These are phyloP conservation scores for Drosophila grimshawi DNA, from an alignment of 1,140 invertebrate genomes.

Conservation along the genomic window DNA sequence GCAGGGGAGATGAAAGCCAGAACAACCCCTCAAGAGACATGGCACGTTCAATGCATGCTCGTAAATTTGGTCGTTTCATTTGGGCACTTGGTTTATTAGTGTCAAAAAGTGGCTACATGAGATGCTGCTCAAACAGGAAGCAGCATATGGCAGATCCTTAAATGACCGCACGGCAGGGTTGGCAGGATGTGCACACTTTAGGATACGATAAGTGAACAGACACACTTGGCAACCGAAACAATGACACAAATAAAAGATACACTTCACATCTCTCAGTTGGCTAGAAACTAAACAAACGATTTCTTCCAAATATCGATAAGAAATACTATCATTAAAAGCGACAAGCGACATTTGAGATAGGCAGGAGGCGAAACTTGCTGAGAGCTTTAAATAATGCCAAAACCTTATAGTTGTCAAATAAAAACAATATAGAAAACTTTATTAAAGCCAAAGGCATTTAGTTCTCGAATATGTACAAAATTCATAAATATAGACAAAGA, in stretches of 20 bases:
- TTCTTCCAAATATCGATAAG: too few species aligned
- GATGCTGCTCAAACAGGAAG: slow-evolving; percentile 40
- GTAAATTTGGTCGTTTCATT: slow-evolving; percentile 27
- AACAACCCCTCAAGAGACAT: slow-evolving; percentile 5
- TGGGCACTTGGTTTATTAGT: slow-evolving; percentile 45
- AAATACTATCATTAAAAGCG: too few species aligned
- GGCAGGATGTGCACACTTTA: background rate
- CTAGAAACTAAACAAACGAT: too few species aligned
- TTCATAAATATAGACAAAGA: too few species aligned
- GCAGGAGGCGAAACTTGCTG: too few species aligned
- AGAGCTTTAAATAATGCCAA: too few species aligned
- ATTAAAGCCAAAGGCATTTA: too few species aligned
- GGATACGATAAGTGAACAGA: background rate
- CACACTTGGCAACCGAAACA: background rate
- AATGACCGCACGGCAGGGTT: slow-evolving; percentile 45
- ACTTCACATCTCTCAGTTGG: too few species aligned
- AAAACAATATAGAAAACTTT: too few species aligned
- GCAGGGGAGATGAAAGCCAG: background rate
- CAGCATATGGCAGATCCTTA: slow-evolving; percentile 55
- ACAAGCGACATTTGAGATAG: too few species aligned
- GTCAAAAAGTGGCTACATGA: slow-evolving; percentile 6
- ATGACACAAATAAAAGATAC: background rate
- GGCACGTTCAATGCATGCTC: slow-evolving; percentile 29
- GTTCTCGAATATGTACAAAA: too few species aligned
- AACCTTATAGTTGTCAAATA: too few species aligned